Conservation (phyloP, 2,888 invertebrate species). For the Ochlodes sylvanus region DNA sequence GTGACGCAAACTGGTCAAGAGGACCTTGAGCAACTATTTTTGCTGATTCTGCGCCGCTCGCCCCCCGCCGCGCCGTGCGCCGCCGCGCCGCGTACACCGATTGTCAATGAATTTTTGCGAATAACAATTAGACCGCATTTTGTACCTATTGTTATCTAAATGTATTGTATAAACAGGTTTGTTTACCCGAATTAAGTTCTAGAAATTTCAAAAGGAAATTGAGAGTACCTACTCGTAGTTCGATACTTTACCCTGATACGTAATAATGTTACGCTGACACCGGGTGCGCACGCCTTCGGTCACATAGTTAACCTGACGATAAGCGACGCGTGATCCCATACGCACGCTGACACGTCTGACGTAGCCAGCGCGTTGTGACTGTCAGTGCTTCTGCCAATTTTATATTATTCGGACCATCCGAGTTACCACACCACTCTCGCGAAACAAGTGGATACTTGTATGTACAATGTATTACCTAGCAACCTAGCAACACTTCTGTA, state of each 20-base stretch:
- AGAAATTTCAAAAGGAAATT: background rate
- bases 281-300: too few species aligned
- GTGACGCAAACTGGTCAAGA: conserved; percentile 17
- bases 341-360: too few species aligned
- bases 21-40: conserved; percentile 29
- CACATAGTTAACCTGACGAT: too few species aligned
- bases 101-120: conserved; percentile 2
- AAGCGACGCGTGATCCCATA: too few species aligned
- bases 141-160: background rate
- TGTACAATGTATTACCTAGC: too few species aligned
- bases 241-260: background rate
- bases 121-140: background rate
- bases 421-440: too few species aligned
- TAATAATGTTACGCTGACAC: too few species aligned
- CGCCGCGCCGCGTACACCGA: background rate
- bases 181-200: background rate
- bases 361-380: too few species aligned
- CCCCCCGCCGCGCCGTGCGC: conserved; percentile 1
- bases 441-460: too few species aligned
- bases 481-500: too few species aligned
- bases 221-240: background rate
- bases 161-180: background rate
- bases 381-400: too few species aligned
- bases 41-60: conserved; percentile 19
- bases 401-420: too few species aligned